Evolutionary conservation across 2,888 invertebrate genomes (phyloP).

Genomic region (Drosophila anomalipes): DNA sequence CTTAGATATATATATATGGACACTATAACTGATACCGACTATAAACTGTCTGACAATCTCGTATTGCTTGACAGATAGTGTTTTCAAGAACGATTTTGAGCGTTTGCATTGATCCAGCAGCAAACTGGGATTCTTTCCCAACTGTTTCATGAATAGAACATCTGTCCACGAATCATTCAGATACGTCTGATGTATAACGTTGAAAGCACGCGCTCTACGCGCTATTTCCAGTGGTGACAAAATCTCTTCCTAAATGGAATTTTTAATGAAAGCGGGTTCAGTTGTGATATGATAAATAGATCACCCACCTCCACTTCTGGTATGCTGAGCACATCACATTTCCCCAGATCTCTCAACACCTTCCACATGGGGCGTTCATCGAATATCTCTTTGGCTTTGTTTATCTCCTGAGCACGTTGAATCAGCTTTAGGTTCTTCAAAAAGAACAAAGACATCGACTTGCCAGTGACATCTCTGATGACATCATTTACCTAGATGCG

Average conservation of each 20-base stretch:
- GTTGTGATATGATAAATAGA: fast-evolving
- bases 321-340: slow-evolving; percentile 82
- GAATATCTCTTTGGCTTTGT: slow-evolving; percentile 52
- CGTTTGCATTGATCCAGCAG: slow-evolving; percentile 73
- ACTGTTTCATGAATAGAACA: slow-evolving; percentile 76
- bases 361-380: slow-evolving; percentile 82
- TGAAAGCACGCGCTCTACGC: slow-evolving; percentile 74
- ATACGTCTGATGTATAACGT: slow-evolving; percentile 82
- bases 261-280: fast-evolving
- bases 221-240: slow-evolving; percentile 79
- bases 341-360: slow-evolving; percentile 71
- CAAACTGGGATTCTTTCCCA: slow-evolving; percentile 71
- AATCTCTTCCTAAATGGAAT: slow-evolving; percentile 59
- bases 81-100: slow-evolving; percentile 64
- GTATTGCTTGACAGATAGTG: slow-evolving; percentile 69
- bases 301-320: slow-evolving; percentile 68
- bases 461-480: slow-evolving; percentile 80
- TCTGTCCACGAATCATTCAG: slow-evolving; percentile 82
- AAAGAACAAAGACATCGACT: slow-evolving; percentile 76
- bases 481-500: slow-evolving; percentile 73
- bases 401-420: slow-evolving; percentile 61
- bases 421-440: slow-evolving; percentile 73
- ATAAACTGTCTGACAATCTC: slow-evolving; percentile 76
- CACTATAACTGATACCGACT: slow-evolving; percentile 50
- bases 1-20: too few species aligned